Conservation (phyloP, 2,113 vertebrate species). For the Sigmodon hispidus region DNA sequence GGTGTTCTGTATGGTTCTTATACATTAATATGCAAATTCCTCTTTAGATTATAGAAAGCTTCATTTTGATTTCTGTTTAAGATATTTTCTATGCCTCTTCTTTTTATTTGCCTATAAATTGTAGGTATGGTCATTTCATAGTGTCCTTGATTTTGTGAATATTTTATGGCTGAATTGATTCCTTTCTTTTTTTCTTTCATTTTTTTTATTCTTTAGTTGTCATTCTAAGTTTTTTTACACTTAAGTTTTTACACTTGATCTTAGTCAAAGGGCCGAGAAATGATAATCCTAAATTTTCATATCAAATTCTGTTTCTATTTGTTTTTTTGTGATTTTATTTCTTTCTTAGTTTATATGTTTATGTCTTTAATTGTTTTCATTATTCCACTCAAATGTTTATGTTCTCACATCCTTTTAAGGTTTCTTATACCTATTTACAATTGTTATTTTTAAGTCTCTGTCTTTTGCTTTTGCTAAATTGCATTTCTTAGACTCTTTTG, state of each 20-base stretch:
- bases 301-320: background rate
- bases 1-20: background rate
- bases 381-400: background rate
- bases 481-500: background rate
- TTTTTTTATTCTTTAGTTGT: background rate
- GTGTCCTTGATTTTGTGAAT: background rate
- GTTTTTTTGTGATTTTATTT: background rate
- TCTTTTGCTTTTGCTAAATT: background rate
- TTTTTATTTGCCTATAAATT: background rate
- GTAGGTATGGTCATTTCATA: background rate
- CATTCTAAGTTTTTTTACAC: background rate
- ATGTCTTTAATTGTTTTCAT: background rate
- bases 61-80: background rate
- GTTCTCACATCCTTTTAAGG: fast-evolving
- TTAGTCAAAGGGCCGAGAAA: too few relatives aligned
- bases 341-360: background rate
- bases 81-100: background rate
- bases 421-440: background rate
- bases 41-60: background rate
- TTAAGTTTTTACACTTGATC: too few relatives aligned
- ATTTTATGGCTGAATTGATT: background rate
- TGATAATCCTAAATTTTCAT: too few relatives aligned
- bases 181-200: too few relatives aligned
- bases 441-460: background rate
- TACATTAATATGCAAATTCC: background rate